Conservation (phyloP, 35 echinoderm and acorn worm species). For the Apostichopus japonicus region DNA sequence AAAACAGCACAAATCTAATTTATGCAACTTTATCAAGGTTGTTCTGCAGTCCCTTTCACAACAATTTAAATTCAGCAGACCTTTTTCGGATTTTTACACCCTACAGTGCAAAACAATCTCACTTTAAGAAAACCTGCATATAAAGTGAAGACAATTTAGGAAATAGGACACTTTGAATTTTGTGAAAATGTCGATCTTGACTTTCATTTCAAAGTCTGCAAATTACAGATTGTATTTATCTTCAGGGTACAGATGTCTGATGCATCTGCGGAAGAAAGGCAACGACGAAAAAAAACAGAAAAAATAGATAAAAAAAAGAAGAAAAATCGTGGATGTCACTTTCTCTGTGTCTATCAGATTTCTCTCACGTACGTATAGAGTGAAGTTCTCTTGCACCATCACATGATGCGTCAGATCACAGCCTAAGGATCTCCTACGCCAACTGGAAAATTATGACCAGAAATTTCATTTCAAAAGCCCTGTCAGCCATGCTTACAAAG, state of each 20-base stretch:
- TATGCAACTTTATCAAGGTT: no score
- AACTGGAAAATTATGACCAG: not conserved
- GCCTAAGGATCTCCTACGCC: not conserved
- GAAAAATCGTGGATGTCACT: not conserved
- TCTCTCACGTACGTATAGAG: not conserved
- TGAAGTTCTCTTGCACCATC: not conserved
- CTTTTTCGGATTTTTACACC: not conserved
- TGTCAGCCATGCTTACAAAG: slow-evolving; percentile 16
- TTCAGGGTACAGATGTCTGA: not conserved
- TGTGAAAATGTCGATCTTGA: slow-evolving; percentile 12
- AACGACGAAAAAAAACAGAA: not conserved
- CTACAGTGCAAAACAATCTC: not conserved
- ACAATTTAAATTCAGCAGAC: no score
- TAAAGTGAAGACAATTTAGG: slow-evolving; percentile 7
- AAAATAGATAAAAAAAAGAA: not conserved
- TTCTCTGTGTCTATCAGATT: not conserved
- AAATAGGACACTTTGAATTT: slow-evolving; percentile 40
- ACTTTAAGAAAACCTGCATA: not conserved
- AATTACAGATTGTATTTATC: not conserved
- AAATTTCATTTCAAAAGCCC: not conserved
- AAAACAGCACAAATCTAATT: no score
- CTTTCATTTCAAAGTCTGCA: slow-evolving; percentile 20
- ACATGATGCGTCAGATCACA: not conserved
- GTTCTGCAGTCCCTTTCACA: no score
- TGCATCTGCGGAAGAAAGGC: not conserved